These are phyloP conservation scores for Paralvinella palmiformis DNA, from an alignment of 1,140 invertebrate genomes.

Conservation along the genomic window DNA sequence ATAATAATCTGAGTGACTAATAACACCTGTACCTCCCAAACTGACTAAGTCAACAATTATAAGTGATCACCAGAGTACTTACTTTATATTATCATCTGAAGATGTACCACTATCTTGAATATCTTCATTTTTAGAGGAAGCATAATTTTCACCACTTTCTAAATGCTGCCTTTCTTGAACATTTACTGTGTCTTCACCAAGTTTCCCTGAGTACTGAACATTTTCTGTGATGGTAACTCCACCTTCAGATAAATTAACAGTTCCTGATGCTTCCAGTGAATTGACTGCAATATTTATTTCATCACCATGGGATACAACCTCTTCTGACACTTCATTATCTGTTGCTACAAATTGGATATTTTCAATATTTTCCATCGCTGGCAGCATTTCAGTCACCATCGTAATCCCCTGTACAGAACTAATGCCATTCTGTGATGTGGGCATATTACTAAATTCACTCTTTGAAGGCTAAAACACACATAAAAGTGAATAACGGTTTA, in stretches of 20 bases:
- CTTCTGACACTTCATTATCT: background rate
- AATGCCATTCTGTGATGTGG: background rate
- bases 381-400: background rate
- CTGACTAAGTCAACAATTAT: too few relatives aligned
- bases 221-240: background rate
- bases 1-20: too few relatives aligned
- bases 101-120: too few relatives aligned
- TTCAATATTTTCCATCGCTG: background rate
- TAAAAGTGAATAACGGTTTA: background rate
- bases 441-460: background rate
- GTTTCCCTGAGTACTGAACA: background rate
- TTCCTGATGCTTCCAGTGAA: too few relatives aligned
- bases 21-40: too few relatives aligned
- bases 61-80: too few relatives aligned
- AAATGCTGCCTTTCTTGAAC: background rate
- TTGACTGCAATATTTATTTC: too few relatives aligned
- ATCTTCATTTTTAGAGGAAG: constrained; percentile 33
- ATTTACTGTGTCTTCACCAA: background rate
- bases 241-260: too few relatives aligned
- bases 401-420: background rate
- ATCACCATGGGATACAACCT: background rate
- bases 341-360: background rate
- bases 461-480: background rate
- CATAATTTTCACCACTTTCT: constrained; percentile 26
- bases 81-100: too few relatives aligned